phyloP scores from a whole-genome alignment of 2,888 invertebrate species.

The Mellilla xanthometata region DNA sequence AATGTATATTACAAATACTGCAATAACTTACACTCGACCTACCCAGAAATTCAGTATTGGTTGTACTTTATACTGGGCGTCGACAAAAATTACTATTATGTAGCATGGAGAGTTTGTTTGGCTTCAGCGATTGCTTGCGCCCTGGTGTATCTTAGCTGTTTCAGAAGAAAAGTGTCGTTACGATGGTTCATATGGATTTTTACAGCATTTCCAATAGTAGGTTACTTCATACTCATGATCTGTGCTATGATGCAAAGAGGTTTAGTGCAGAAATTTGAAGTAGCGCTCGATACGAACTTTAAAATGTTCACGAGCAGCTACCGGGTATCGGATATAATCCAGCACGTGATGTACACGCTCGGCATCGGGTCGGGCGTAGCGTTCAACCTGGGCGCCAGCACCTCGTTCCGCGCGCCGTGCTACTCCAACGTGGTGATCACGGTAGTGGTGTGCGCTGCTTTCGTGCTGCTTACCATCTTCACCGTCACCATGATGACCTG shows the following conservation, averaged over 20 bases:
- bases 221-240: constrained; percentile 47
- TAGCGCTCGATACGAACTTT: constrained; percentile 55
- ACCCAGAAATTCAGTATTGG: constrained; percentile 68
- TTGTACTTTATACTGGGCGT: constrained; percentile 40
- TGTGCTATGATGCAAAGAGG: constrained; percentile 70
- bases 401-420: constrained; percentile 59
- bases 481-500: constrained; percentile 58
- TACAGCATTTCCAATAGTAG: constrained; percentile 44
- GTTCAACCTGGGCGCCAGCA: constrained; percentile 50
- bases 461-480: constrained; percentile 43
- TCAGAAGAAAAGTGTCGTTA: constrained; percentile 47
- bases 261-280: constrained; percentile 49
- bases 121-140: constrained; percentile 49
- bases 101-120: constrained; percentile 63
- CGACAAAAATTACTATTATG: constrained; percentile 22
- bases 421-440: constrained; percentile 57
- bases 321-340: constrained; percentile 38
- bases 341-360: constrained; percentile 46
- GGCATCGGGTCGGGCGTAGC: constrained; percentile 57
- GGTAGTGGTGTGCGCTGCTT: constrained; percentile 39
- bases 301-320: constrained; percentile 38
- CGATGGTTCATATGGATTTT: constrained; percentile 43
- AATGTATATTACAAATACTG: constrained; percentile 43
- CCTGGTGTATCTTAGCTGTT: constrained; percentile 50
- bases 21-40: constrained; percentile 45